Base-by-base conservation (phyloP, 2,888 invertebrate genomes). In the Galeopsomyia nigrocyanea region DNA sequence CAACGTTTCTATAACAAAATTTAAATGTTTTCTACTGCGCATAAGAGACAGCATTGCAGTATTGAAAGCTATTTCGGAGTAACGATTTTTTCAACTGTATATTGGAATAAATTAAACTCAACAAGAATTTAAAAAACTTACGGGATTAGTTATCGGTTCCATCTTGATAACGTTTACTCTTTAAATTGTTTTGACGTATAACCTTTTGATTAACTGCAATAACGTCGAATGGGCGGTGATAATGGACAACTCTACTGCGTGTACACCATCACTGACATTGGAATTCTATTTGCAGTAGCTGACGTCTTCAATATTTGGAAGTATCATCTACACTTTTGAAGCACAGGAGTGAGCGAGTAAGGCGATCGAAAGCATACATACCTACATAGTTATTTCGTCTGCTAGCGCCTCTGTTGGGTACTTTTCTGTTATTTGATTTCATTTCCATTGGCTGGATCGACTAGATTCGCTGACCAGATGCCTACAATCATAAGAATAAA, bases 111-210 rank as follows among this genome's bases (percentile, higher is more conserved):
- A 39, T 7, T 3, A 39, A 39, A 10, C 1, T 5, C 39, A 7
- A 55, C 1, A 55, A 39, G 21, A 6, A 31, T 51, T 51, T 31
- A 13, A 14, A 62, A 60, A 72, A 81, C 85, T 85, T 75, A 87
- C 87, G 9, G 87, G 86, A 81, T 86, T 83, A 47, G 81, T 76
- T 49, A 84, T 77, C 2, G 86, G 83, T 50, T 80, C 73, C 86
- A 86, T 87, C 53, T 57, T 76, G 9, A n/a, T 51, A 13, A 9
- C 16, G n/a, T 51, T 60, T 14, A 21, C n/a, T 26, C 14, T 7
- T 47, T 2, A 16, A 56, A 22, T 39, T 62, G 0, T 31, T 14
- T 17, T 14, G 3, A 26, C 31, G n/a, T 19, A 19, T 16, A 49
- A 47, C 14, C 17, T 19, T 50, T 47, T 39, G 39, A 39, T 39